phyloP scores from a whole-genome alignment of 2,113 vertebrate species.

The Mastomys coucha region DNA sequence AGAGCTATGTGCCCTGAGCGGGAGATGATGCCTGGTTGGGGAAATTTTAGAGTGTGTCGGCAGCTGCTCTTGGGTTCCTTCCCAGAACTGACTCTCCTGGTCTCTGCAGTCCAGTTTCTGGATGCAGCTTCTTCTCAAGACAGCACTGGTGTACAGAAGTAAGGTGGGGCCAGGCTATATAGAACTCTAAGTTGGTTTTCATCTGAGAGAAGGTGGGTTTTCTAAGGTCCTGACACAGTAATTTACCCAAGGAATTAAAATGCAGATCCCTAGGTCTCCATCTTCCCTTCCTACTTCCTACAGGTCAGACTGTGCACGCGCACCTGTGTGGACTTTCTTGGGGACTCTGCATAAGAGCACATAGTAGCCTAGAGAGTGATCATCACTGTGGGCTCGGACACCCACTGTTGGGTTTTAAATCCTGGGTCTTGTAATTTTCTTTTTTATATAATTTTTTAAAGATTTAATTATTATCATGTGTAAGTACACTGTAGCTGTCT shows the following conservation, averaged over 20 bases:
- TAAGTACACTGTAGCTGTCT: no score
- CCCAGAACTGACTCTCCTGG: not conserved
- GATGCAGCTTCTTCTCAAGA: not conserved
- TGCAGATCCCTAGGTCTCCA: not conserved
- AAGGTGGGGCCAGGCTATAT: not conserved
- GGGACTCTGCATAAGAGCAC: not conserved
- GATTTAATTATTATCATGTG: no score
- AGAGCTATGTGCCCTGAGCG: not conserved
- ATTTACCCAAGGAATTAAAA: not conserved
- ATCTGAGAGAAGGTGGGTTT: not conserved
- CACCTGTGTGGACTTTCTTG: not conserved
- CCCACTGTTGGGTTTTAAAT: not conserved
- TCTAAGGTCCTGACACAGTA: not conserved
- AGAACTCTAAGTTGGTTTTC: not conserved
- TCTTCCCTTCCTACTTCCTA: not conserved
- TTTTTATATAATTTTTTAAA: no score
- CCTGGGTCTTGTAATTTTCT: not conserved
- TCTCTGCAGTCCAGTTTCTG: not conserved
- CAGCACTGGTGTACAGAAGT: not conserved
- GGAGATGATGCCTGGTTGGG: not conserved
- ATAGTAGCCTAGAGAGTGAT: not conserved
- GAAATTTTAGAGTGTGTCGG: not conserved
- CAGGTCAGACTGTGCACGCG: not conserved
- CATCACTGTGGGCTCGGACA: not conserved
- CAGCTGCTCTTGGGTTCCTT: not conserved